phyloP scores from a whole-genome alignment of 2,797 vertebrate species.

The Heterohyrax brucei region DNA sequence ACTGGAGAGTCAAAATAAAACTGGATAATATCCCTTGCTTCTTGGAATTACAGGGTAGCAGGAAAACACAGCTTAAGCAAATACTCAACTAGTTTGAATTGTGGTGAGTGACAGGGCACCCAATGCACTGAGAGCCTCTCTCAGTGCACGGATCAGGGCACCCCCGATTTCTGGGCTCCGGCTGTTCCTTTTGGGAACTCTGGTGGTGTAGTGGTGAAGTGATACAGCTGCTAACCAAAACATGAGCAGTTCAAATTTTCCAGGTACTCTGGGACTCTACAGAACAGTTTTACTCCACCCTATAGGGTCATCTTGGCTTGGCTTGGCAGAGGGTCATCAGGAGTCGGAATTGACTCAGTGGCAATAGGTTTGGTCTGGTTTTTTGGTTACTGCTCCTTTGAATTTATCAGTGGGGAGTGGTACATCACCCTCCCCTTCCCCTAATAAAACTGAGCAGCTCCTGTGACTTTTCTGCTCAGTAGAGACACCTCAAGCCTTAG shows the following conservation, averaged over 20 bases:
- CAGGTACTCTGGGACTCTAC: no score
- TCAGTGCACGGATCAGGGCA: accelerated
- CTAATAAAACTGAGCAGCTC: no score
- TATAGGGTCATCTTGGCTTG: no score
- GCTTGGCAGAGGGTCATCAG: no score
- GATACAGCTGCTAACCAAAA: no score
- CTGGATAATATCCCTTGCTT: accelerated
- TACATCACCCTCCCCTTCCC: accelerated
- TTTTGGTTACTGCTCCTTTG: neutral
- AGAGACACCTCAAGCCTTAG: no score
- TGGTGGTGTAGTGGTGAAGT: no score
- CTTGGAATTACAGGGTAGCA: accelerated
- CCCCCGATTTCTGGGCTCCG: neutral
- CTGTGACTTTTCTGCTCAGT: accelerated
- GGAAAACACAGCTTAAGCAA: neutral
- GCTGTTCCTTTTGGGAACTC: neutral
- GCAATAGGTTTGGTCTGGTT: no score
- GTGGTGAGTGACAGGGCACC: accelerated
- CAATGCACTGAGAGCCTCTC: accelerated
- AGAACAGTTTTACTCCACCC: no score
- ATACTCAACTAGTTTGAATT: accelerated
- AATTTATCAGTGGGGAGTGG: accelerated
- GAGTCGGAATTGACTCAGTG: no score
- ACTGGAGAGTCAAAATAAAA: accelerated
- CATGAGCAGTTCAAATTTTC: no score